Evolutionary conservation across 1,140 invertebrate genomes (phyloP), one percentile per base, ranked within the genome.

Genomic region (Araneus ventricosus): DNA sequence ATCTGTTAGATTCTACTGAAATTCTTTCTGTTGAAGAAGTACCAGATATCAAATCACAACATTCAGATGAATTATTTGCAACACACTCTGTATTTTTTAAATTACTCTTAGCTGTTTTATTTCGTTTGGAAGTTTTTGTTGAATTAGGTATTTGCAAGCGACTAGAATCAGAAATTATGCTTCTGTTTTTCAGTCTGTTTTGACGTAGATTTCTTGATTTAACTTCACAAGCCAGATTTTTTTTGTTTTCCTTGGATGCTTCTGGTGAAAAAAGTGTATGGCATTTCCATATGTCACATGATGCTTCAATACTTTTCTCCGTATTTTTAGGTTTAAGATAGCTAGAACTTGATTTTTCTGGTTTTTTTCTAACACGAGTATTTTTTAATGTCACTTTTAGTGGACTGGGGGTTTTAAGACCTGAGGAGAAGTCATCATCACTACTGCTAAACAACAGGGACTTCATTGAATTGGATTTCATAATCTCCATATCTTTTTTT

Each of bases 261-360:
- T 87, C 67, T 59, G 84, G 91, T 1, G 91, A 79, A 37, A 24
- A 79, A 34, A 70, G 34, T 24, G 45, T 27, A 41, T 63, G 22
- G 6, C 45, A 88, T 70, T 88, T 93, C 91, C 91, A 93, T 27
- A 93, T 41, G 80, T 93, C 91, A 88, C 67, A 79, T n/a, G 88
- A 79, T 34, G 80, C 22, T 57, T 91, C 34, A 22, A 91, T 61
- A 27, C 61, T 86, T 57, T 63, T 39, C 8, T 30, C 22, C 34
- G 34, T 2, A 39, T 41, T 91, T 59, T 91, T 84, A 57, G 79
- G n/a, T 67, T 92, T 57, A 37, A 61, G 27, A 70, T 86, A 24
- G 7, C 39, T 30, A 7, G 57, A 57, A 10, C 7, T 63, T 30
- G n/a, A 39, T 39, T 63, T 80, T 52, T 34, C 67, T 27, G n/a